Conservation (phyloP, 2,888 invertebrate genomes). For the Griposia aprilina region DNA sequence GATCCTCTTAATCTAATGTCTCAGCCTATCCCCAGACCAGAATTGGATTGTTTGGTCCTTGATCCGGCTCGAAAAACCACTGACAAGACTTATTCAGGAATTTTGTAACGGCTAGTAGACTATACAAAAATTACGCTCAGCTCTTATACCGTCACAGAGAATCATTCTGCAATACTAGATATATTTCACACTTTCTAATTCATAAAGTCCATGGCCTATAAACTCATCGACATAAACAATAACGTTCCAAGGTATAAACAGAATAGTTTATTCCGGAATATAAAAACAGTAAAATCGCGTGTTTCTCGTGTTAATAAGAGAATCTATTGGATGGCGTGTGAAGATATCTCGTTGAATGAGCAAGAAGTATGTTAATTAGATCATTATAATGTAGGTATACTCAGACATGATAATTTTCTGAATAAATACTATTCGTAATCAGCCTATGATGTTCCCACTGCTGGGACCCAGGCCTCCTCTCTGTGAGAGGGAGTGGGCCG, state of each 20-base stretch:
- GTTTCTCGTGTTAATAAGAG: conserved; percentile 41
- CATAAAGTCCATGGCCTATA: neutral
- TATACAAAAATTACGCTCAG: too few relatives aligned
- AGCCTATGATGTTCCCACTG: too few relatives aligned
- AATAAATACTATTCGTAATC: neutral
- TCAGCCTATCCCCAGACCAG: too few relatives aligned
- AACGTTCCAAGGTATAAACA: neutral
- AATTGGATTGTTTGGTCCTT: neutral
- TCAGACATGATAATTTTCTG: neutral
- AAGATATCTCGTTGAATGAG: conserved; percentile 33
- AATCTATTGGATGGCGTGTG: conserved; percentile 43
- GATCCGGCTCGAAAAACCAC: conserved; percentile 31
- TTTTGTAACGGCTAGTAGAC: neutral
- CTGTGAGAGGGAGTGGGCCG: too few relatives aligned
- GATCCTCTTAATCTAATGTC: neutral
- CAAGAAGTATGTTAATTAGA: conserved; percentile 46
- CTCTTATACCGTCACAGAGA: neutral
- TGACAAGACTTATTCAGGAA: neutral
- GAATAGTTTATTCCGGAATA: neutral
- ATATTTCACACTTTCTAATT: too few relatives aligned
- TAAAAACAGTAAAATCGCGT: conserved; percentile 34
- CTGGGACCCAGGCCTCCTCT: too few relatives aligned
- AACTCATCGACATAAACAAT: neutral
- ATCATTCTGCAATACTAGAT: neutral
- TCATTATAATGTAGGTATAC: conserved; percentile 7